Percentiles rank a stretch among this genome's conserved stretches.
Conservation (phyloP, 2,113 vertebrate species). For the Cnemophilus loriae region DNA sequence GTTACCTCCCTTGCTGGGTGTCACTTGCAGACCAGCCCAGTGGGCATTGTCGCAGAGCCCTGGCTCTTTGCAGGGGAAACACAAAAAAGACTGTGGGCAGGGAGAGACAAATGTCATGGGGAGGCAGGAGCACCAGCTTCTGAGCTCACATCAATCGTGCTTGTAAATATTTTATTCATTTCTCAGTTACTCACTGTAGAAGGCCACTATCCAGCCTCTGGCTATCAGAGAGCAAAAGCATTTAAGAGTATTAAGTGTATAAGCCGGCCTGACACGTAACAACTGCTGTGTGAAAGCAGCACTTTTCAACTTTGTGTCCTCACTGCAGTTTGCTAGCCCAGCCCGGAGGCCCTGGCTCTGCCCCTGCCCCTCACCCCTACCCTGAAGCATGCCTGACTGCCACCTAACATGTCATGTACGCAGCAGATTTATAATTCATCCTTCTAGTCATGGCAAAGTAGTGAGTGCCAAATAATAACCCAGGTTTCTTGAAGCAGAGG, state of each 20-base stretch:
- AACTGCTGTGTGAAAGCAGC: not conserved
- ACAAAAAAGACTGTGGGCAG: not conserved
- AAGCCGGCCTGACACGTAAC: not conserved
- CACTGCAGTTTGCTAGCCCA: not conserved
- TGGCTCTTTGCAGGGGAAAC: not conserved
- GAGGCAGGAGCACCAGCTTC: not conserved
- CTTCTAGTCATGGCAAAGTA: not conserved
- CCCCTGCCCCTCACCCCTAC: not conserved
- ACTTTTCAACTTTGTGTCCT: not conserved
- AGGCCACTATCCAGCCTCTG: not conserved
- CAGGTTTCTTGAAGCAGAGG: not conserved
- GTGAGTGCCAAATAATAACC: not conserved
- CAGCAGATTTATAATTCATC: not conserved
- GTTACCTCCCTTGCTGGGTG: not conserved
- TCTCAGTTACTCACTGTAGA: not conserved
- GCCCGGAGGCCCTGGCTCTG: not conserved
- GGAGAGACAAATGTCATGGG: not conserved
- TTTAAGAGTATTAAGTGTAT: not conserved
- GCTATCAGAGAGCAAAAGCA: not conserved
- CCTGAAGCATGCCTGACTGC: not conserved
- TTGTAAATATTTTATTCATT: not conserved
- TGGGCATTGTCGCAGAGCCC: accelerated
- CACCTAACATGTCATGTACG: accelerated
- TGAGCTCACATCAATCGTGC: not conserved
- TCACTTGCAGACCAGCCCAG: not conserved